Base-by-base conservation (phyloP, 2,113 vertebrate genomes). In the Saccopteryx leptura region DNA sequence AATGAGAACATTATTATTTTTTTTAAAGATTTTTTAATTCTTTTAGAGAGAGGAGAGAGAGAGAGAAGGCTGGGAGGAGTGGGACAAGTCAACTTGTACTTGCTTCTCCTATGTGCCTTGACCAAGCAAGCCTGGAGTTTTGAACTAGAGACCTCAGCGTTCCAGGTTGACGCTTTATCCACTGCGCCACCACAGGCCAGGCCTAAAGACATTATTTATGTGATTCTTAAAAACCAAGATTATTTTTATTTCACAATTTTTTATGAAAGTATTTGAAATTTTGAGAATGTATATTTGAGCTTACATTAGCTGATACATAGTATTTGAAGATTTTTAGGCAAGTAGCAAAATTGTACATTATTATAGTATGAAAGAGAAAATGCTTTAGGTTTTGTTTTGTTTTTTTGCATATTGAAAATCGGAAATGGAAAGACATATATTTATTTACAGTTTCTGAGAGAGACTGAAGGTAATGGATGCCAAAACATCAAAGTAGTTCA, bases 231-330 rank as follows among this genome's bases (percentile, higher is more conserved):
- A 97, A 93, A 72, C 52, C 69, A 68, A 96, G 48, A 31, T 71
- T n/a, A 86, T 63, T 95, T 95, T 91, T 90, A 54, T 60, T 68
- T 84, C 9, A 63, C 39, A 72, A n/a, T 87, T 94, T 91, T 96
- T 91, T 66, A 80, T 79, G 23, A 83, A 93, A 79, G 69, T 93
- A 90, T 93, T 92, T 86, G 33, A 97, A 86, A 93, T 72, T 93
- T 95, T 96, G 74, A 94, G 94, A 90, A 94, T 95, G 56, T 96
- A 15, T 90, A 39, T 93, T 88, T 87, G 94, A 96, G 50, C 39
- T 21, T 94, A 94, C 93, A 85, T 94, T 94, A 94, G 46, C 74
- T 65, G 92, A 58, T 13, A 72, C 23, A 26, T 28, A 54, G 82
- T 83, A 87, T 86, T 91, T 85, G 68, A 93, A 19, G 54, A 12